Percentiles rank a stretch among this genome's conserved stretches.
phyloP scores from a whole-genome alignment of 2,113 vertebrate genomes.

The Vulpes ferrilata region DNA sequence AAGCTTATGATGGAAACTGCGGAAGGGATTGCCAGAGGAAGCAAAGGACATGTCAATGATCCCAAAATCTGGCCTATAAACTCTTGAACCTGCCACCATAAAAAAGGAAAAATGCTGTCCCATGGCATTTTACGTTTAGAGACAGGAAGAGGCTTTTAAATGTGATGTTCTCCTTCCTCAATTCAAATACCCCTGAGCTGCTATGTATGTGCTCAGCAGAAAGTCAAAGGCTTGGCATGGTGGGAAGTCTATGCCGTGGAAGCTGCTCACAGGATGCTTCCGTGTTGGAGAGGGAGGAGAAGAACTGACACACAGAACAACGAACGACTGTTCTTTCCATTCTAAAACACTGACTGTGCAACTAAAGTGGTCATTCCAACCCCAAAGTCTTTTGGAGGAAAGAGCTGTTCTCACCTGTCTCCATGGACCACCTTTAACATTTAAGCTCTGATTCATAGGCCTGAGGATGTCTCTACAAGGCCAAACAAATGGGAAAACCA shows the following conservation, averaged over 20 bases:
- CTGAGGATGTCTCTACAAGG: too few relatives aligned
- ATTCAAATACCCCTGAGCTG: not conserved
- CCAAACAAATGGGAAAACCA: not conserved
- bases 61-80: not conserved
- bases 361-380: not conserved
- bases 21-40: not conserved
- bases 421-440: fast-evolving
- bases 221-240: too few relatives aligned
- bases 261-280: not conserved
- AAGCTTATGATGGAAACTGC: not conserved
- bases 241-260: fast-evolving
- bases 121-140: not conserved
- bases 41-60: not conserved
- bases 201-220: not conserved
- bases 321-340: not conserved
- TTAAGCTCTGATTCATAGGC: not conserved
- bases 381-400: not conserved
- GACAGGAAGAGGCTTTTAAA: not conserved
- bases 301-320: not conserved
- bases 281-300: not conserved
- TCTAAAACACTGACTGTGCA: not conserved
- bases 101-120: not conserved
- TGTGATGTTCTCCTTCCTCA: not conserved
- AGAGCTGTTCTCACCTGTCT: not conserved
- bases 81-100: not conserved